Percentiles rank a stretch among this genome's conserved stretches.
Conservation (phyloP, 2,113 vertebrate species). For the Eclectus roratus region DNA sequence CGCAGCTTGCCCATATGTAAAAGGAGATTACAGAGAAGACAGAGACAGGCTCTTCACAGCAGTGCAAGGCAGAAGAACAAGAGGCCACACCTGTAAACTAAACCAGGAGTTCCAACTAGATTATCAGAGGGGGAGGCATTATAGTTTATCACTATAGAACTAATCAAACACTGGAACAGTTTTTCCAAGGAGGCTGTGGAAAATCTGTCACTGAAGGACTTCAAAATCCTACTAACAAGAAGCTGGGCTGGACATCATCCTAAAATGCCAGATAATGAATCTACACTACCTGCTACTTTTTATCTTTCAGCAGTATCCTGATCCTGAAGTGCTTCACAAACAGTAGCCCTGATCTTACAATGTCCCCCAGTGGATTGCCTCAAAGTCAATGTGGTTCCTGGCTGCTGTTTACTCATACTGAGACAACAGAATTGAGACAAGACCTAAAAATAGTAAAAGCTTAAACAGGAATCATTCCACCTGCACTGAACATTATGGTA, state of each 20-base stretch:
- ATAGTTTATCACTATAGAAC: not conserved
- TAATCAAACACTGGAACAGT: not conserved
- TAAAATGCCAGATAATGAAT: not conserved
- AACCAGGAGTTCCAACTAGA: not conserved
- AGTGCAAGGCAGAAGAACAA: not conserved
- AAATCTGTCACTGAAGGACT: not conserved
- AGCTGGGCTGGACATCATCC: not conserved
- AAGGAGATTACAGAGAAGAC: not conserved
- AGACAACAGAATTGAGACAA: not conserved
- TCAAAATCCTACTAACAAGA: not conserved
- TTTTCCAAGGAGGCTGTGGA: not conserved
- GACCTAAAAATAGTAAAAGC: not conserved
- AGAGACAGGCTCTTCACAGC: not conserved
- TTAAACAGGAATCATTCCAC: not conserved
- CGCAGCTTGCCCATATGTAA: not conserved
- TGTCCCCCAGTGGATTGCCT: not conserved
- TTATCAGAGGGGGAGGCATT: not conserved
- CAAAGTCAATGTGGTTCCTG: not conserved
- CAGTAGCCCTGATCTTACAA: not conserved
- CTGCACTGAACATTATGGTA: not conserved
- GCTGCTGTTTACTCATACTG: not conserved
- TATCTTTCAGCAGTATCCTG: not conserved
- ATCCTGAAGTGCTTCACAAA: not conserved
- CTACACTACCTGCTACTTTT: not conserved
- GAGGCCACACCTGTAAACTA: not conserved